Base-by-base conservation (phyloP, 2,113 vertebrate genomes). In the Brachirus orientalis region DNA sequence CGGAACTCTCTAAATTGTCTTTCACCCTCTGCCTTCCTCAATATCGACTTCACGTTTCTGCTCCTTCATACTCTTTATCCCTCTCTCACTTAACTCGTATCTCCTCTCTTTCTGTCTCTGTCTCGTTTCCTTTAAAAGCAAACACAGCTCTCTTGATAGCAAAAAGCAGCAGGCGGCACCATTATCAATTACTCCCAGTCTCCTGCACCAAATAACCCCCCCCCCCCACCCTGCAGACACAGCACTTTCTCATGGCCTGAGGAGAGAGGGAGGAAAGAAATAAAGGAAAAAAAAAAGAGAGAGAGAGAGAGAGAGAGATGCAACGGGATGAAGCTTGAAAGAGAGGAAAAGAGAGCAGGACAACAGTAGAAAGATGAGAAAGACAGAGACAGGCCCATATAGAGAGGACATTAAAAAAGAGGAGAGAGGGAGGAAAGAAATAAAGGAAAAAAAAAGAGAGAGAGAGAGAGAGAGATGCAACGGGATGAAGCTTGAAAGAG, bases 131-230 rank as follows among this genome's bases (percentile, higher is more conserved):
- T 69, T 55, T 82, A 62, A 85, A 82, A 75, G 88, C 63, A 76
- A 84, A 87, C 63, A 69, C 69, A 83, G 79, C 80, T 84, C 82
- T 88, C 80, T 75, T 79, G 83, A 77, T 80, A 62, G 88, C 79
- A 58, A 79, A 28, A 78, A 77, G 71, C 78, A 69, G 66, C 76
- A 78, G 77, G 76, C 76, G 63, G 66, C 78, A 54, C 54, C 61
- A 47, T 85, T 88, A 90, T 88, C 80, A 89, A 89, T 89, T 84
- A 85, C 89, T 72, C 79, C 60, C 44, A 1, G 43, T 90, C 73
- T 88, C 61, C 78, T 87, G 77, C 84, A 87, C 78, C 83, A 88
- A 90, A 83, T 70, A 71, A 78, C 35, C 47, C 54, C 45, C 77
- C 72, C 12, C 28, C 10, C 20, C 4, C 47, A 44, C 40, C 28